Evolutionary conservation across 2,113 vertebrate genomes (phyloP).

Genomic region (Synodontis membranacea): DNA sequence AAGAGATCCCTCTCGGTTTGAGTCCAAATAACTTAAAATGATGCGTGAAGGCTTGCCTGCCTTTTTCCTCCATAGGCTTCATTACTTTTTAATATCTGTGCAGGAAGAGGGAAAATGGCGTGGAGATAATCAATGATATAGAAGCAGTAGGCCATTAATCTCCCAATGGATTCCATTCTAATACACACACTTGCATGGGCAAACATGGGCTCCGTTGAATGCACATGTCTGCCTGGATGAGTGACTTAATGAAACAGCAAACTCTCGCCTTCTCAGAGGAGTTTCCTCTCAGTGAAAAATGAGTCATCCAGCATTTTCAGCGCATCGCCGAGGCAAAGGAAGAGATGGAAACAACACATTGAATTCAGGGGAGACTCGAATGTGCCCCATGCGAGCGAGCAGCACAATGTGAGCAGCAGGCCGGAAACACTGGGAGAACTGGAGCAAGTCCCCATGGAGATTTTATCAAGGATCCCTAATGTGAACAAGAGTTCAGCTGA

Average conservation of each 20-base stretch:
- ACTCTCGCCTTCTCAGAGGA: conserved; percentile 68
- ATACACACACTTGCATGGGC: conserved; percentile 75
- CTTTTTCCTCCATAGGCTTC: conserved; percentile 73
- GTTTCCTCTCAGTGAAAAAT: conserved; percentile 73
- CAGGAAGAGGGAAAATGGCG: conserved; percentile 64
- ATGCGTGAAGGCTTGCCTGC: conserved; percentile 73
- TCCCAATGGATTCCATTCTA: conserved; percentile 76
- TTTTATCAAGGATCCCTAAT: conserved; percentile 73
- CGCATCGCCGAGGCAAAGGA: conserved; percentile 57
- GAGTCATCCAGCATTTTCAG: conserved; percentile 60
- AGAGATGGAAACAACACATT: conserved; percentile 66
- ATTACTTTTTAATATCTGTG: conserved; percentile 80
- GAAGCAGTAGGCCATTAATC: conserved; percentile 76
- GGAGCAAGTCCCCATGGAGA: conserved; percentile 72
- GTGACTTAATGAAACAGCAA: conserved; percentile 79
- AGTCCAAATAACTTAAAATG: conserved; percentile 79
- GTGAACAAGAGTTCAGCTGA: conserved; percentile 70
- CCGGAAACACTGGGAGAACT: conserved; percentile 67
- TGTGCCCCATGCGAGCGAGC: conserved; percentile 60
- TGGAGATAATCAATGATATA: conserved; percentile 79
- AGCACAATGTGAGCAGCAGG: conserved; percentile 67
- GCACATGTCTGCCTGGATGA: conserved; percentile 77
- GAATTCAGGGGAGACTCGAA: conserved; percentile 65
- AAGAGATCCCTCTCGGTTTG: conserved; percentile 76
- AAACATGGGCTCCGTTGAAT: conserved; percentile 71